Base-by-base conservation (phyloP, 2,888 invertebrate genomes). In the Drosophila monieri region DNA sequence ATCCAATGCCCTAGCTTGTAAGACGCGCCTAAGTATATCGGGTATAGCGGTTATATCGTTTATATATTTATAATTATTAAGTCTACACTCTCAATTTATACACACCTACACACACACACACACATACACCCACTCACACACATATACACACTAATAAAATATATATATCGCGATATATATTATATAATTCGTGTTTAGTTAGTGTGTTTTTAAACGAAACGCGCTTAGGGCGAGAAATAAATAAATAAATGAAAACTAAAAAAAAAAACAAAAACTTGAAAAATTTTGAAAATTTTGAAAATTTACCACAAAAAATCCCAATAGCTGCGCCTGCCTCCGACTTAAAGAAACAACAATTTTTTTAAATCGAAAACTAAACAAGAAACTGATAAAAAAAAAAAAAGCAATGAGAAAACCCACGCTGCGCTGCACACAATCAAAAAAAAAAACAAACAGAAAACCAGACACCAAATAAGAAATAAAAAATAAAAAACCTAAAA, bases 181-280 rank as follows among this genome's bases (percentile, higher is more conserved):
- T 51, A 44, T 27, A 57, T 14, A 48, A 35, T 49, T 49, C 49
- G 66, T 62, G 66, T 62, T 64, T 67, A 67, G 67, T 59, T 67
- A 67, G 67, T 66, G 65, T 66, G 69, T 79, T 81, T 77, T 67
- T 58, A 67, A 51, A 32, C 51, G 58, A 81, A 75, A 59, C 67
- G 64, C 65, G 66, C 67, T 21, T 67, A 59, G 54, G 21, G 10
- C 21, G 48, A 57, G 30, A 52, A 47, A 10, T 43, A 49, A 44
- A 23, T 23, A 49, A 3, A 9, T 46, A 51, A 59, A 52, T 41
- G 25, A 52, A 59, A 62, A 35, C 35, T n/a, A 61, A 25, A 18
- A 32, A 57, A 48, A 39, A 23, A 30, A 46, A 56, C 8, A 32
- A 6, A 18, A 10, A 30, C 21, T 10, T n/a, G 1, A 25, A 6